Base-by-base conservation (phyloP, 1,140 invertebrate species). In the Aradophagus sp. region DNA sequence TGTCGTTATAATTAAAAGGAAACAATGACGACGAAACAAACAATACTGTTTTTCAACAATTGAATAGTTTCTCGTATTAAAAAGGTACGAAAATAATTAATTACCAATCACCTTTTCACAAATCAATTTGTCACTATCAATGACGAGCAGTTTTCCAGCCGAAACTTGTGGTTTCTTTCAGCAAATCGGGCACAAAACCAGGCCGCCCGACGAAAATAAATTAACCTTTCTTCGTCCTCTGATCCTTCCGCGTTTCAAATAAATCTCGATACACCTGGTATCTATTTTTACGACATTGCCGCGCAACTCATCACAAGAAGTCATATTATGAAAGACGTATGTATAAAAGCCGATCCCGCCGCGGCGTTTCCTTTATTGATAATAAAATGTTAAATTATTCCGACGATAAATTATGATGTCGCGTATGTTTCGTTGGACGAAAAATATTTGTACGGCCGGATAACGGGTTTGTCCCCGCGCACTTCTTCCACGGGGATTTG, bases 341-440 rank as follows among this genome's bases (percentile, higher is more conserved):
- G n/a, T 41, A 53, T 56, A 52, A 58, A 67, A 58, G 56, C 56
- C 15, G 52, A 56, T 66, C 47, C 35, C 20, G 20, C 35, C 20
- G 20, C 20, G 32, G 53, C 10, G 16, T 58, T 59, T 58, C 19
- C 63, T 41, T 68, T 42, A 45, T 58, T 58, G 52, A 67, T 52
- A 56, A 50, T 66, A 56, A 67, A 67, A 52, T 45, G 16, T 34
- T 58, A 45, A 68, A 52, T 58, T 59, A 59, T 53, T 45, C 34
- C 1, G 29, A 10, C 34, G 7, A 39, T 53, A 68, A 68, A 59
- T 52, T 53, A 52, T 52, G 36, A 11, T 29, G 14, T 41, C 35
- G 31, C 41, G 20, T 32, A 12, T 12, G 10, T 58, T 52, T 38
- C 45, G 44, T 45, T 2, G 15, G 38, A 0, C 39, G 11, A 35